Percentiles rank a stretch among this genome's conserved stretches.
Evolutionary conservation across 2,113 vertebrate species (phyloP).

Genomic region (Ornithorhynchus anatinus): DNA sequence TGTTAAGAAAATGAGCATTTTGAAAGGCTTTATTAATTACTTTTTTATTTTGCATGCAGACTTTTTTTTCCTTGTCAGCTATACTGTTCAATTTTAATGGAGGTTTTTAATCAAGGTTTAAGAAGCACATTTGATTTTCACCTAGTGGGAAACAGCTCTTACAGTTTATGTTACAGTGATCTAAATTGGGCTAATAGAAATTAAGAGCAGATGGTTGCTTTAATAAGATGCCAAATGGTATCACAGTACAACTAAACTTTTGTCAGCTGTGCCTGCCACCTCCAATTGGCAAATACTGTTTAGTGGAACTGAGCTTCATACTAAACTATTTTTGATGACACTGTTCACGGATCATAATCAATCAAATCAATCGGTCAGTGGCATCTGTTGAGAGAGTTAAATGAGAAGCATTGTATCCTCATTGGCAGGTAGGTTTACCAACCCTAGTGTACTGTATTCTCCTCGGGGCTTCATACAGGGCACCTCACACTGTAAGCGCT

Average conservation of each 20-base stretch:
- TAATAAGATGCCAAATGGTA: constrained; percentile 50
- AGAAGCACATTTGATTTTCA: constrained; percentile 52
- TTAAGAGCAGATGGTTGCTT: constrained; percentile 64
- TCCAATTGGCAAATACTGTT: not conserved
- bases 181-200: constrained; percentile 60
- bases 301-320: not conserved
- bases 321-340: not conserved
- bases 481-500: no score
- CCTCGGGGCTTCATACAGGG: no score
- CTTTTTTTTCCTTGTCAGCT: not conserved
- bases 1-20: constrained; percentile 41
- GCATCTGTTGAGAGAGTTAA: no score
- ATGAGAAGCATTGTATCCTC: no score
- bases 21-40: constrained; percentile 48
- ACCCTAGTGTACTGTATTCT: no score
- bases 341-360: not conserved
- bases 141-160: constrained; percentile 52
- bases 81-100: constrained; percentile 30
- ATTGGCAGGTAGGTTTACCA: no score
- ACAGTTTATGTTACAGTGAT: not conserved
- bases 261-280: constrained; percentile 38
- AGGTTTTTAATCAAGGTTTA: constrained; percentile 32
- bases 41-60: constrained; percentile 24
- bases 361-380: no score
- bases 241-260: constrained; percentile 27